Evolutionary conservation across 2,888 invertebrate genomes (phyloP), one percentile per base, ranked within the genome.

Genomic region (Bimastos eiseni): DNA sequence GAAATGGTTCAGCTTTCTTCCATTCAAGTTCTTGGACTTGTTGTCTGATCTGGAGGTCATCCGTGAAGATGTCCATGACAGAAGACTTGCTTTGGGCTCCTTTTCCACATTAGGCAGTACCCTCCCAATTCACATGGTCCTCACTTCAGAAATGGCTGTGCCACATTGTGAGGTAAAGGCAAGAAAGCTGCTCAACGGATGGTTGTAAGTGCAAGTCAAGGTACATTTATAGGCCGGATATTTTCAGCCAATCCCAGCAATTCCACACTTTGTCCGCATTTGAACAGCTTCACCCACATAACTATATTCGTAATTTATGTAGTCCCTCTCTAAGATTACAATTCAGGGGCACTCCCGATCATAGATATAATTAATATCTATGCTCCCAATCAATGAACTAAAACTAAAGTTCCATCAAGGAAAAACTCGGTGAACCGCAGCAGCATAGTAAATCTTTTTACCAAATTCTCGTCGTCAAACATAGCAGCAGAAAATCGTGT

Each of bases 391-490:
- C n/a, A 19, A 44, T 17, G 17, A 44, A 44, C 19, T 44, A 19
- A 2, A 2, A 2, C 44, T 19, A 44, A 44, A 38, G 44, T 6
- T 21, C 49, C 70, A 70, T 11, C 30, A n/a, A 70, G 30, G 41
- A 49, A 24, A 49, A 70, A 70, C 70, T 70, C 70, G 0, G n/a
- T 70, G n/a, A 70, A 70, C n/a, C 70, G 11, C 17, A 70, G 30
- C 70, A 70, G 30, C 70, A 70, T 70, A 70, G 70, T 70, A n/a
- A 70, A 70, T 70, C 30, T 70, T 70, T n/a, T 70, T 70, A 70
- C 70, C 70, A 70, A 70, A 70, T 70, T 70, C 70, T 70, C 70
- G 70, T 70, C 70, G n/a, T n/a, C 70, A 70, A n/a, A 70, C 70
- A 70, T 30, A 70, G 8, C 70, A 70, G 70, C 70, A 70, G 70